phyloP scores from a whole-genome alignment of 2,113 vertebrate genomes.

The Myotis brandtii region DNA sequence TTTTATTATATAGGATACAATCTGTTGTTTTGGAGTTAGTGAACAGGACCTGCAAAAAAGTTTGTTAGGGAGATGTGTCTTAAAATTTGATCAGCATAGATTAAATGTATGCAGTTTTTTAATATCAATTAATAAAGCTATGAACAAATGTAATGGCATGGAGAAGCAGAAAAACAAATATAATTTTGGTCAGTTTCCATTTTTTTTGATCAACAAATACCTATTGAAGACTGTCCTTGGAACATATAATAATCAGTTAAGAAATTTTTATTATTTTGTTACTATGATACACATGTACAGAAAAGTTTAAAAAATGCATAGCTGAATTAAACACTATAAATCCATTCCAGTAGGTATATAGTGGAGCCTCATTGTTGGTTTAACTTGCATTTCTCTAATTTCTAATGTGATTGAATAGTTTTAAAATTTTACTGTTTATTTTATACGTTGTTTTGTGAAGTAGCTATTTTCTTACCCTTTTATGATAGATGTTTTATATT shows the following conservation, averaged over 20 bases:
- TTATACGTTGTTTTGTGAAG: not conserved
- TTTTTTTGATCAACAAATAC: not conserved
- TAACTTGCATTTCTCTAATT: not conserved
- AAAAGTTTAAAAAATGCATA: not conserved
- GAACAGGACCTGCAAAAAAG: not conserved
- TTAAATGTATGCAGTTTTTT: not conserved
- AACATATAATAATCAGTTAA: not conserved
- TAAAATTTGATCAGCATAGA: not conserved
- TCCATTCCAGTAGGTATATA: not conserved
- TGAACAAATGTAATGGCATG: not conserved
- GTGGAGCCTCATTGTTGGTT: not conserved
- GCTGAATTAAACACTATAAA: not conserved
- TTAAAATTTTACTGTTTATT: not conserved
- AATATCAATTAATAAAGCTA: not conserved
- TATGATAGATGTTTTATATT: not conserved
- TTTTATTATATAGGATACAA: not conserved
- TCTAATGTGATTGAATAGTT: not conserved
- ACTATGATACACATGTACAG: not conserved
- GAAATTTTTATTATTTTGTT: not conserved
- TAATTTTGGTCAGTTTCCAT: not conserved
- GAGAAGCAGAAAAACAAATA: not conserved
- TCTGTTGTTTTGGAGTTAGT: slow-evolving; percentile 26
- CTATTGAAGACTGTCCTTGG: not conserved
- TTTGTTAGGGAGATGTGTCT: not conserved
- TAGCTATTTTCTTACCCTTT: not conserved